Evolutionary conservation across 1,140 invertebrate species (phyloP).

Genomic region (Drepana arcuata): DNA sequence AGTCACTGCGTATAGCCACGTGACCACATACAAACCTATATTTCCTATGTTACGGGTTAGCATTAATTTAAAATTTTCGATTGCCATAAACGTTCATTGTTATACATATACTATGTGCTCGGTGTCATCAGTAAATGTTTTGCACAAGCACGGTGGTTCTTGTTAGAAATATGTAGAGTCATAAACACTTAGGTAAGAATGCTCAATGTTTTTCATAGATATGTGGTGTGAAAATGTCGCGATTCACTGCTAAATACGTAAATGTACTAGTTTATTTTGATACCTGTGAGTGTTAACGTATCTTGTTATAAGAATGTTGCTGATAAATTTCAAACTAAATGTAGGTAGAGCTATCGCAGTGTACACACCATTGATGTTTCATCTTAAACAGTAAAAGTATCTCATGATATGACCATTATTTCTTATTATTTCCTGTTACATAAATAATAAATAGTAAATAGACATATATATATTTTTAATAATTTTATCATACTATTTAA

Average conservation of each 20-base stretch:
- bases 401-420: slow-evolving; percentile 3
- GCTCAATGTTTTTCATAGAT: slow-evolving; percentile 48
- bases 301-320: too few species aligned
- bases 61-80: slow-evolving; percentile 47
- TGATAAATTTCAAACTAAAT: too few species aligned
- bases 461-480: slow-evolving; percentile 28
- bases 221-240: slow-evolving; percentile 15
- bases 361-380: too few species aligned
- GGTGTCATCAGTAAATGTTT: slow-evolving; percentile 36
- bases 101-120: slow-evolving; percentile 51
- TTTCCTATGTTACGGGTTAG: slow-evolving; percentile 45
- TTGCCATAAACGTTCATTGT: slow-evolving; percentile 65
- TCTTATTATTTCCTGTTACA: slow-evolving; percentile 15
- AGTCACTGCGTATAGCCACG: not conserved
- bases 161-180: slow-evolving; percentile 34
- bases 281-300: slow-evolving; percentile 11
- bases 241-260: slow-evolving; percentile 25
- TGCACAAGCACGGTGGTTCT: slow-evolving; percentile 57
- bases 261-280: slow-evolving; percentile 16
- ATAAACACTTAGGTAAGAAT: slow-evolving; percentile 42
- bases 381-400: slow-evolving; percentile 1
- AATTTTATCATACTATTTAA: slow-evolving; percentile 45
- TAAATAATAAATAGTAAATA: slow-evolving; percentile 30
- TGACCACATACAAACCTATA: slow-evolving; percentile 18
- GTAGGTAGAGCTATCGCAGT: too few species aligned